phyloP scores from a whole-genome alignment of 2,113 vertebrate species.

The Thermophis baileyi region DNA sequence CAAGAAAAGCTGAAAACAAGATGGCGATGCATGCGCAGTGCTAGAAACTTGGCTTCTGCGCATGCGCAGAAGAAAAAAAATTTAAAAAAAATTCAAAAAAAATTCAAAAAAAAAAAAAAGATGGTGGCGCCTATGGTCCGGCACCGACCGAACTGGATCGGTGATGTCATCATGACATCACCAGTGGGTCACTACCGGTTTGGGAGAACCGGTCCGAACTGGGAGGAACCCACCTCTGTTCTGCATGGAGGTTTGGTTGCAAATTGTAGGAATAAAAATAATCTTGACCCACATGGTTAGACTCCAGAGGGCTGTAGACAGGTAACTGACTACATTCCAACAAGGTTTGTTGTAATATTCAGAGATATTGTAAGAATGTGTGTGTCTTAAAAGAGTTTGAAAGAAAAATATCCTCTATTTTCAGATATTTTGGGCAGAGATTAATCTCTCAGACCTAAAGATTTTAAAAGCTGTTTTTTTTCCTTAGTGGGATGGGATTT shows the following conservation, averaged over 20 bases:
- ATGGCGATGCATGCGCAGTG: too few relatives aligned
- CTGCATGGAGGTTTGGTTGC: neutral
- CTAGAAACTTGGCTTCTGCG: too few relatives aligned
- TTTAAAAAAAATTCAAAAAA: too few relatives aligned
- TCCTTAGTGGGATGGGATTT: slow-evolving; percentile 9
- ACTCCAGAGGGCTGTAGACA: neutral
- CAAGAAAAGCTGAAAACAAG: too few relatives aligned
- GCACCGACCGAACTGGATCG: too few relatives aligned
- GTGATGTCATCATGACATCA: too few relatives aligned
- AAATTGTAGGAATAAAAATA: neutral
- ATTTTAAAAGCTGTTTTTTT: slow-evolving; percentile 28
- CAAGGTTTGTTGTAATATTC: neutral
- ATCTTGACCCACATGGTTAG: neutral
- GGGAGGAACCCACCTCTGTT: too few relatives aligned
- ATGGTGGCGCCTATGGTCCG: too few relatives aligned
- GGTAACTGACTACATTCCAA: neutral
- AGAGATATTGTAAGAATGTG: neutral
- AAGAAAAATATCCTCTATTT: neutral
- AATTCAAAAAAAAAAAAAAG: too few relatives aligned
- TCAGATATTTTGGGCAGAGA: neutral
- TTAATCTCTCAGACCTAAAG: neutral
- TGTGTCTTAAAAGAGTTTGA: neutral
- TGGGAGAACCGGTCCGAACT: too few relatives aligned
- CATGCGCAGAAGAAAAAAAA: too few relatives aligned
- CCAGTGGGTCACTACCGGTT: too few relatives aligned